Evolutionary conservation across 2,888 invertebrate genomes (phyloP).

Genomic region (Drosophila nr. fundita): DNA sequence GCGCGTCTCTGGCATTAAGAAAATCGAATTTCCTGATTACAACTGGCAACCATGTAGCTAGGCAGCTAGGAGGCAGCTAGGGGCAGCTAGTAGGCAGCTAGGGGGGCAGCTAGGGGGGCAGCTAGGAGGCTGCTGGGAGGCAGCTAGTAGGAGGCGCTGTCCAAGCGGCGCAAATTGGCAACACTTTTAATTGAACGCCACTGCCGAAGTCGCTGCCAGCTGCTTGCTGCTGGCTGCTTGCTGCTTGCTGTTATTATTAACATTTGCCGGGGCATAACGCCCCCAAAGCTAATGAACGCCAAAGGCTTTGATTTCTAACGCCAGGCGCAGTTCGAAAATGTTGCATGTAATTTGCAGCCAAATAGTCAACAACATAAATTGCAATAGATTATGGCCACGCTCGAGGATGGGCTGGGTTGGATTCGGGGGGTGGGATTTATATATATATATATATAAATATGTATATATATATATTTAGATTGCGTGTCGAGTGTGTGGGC

Average conservation of each 20-base stretch:
- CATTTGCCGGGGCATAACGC: constrained; percentile 70
- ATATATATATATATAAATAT: not conserved
- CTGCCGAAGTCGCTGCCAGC: constrained; percentile 25
- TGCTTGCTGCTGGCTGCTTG: not conserved
- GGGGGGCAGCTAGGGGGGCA: not conserved
- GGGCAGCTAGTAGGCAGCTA: not conserved
- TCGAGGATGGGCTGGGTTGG: not conserved
- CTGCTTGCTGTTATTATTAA: constrained; percentile 64
- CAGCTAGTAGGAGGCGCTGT: constrained; percentile 42
- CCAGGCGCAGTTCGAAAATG: constrained; percentile 63
- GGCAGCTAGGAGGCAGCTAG: not conserved
- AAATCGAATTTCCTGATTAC: constrained; percentile 84
- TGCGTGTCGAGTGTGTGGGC: constrained; percentile 73
- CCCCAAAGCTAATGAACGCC: constrained; percentile 84
- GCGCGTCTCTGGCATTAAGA: constrained; percentile 72
- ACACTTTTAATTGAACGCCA: constrained; percentile 77
- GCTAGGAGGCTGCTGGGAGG: not conserved
- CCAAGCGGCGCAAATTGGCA: constrained; percentile 74
- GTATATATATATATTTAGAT: constrained; percentile 25
- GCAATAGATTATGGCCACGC: constrained; percentile 43
- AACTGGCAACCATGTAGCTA: constrained; percentile 28
- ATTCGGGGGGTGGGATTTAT: not conserved
- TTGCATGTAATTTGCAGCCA: constrained; percentile 76
- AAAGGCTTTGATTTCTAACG: constrained; percentile 78
- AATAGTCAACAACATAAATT: constrained; percentile 79